These are phyloP conservation scores for Leuciscus waleckii DNA, from an alignment of 2,797 vertebrate species.

Conservation along the genomic window DNA sequence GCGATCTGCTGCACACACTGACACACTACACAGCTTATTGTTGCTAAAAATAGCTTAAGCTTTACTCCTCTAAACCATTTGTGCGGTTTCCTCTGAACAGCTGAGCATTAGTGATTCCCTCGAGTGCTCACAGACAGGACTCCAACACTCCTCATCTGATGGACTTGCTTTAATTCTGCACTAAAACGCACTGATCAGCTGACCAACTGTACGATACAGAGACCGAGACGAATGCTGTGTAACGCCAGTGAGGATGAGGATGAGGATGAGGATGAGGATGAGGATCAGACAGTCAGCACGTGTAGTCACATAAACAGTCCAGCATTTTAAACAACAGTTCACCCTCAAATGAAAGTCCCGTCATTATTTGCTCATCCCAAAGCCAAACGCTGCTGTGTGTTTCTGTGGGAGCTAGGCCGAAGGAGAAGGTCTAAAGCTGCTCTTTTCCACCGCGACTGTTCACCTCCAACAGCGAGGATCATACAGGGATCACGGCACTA, in stretches of 20 bases:
- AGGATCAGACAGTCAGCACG: too few species aligned
- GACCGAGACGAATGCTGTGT: not conserved
- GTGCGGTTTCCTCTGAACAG: conserved; percentile 10
- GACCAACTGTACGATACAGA: not conserved
- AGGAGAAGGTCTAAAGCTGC: not conserved
- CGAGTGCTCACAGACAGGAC: not conserved
- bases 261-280: too few species aligned
- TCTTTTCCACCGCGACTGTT: not conserved
- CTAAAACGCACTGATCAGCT: not conserved
- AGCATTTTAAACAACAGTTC: too few species aligned
- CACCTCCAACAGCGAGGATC: not conserved
- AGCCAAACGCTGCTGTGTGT: too few species aligned
- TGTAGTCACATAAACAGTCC: too few species aligned
- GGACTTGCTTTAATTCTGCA: conserved; percentile 3
- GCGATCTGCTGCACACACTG: conserved; percentile 47
- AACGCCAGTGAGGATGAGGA: not conserved
- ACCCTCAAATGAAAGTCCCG: too few species aligned
- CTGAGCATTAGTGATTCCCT: conserved; percentile 42
- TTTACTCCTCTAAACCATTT: conserved; percentile 40
- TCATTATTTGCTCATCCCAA: too few species aligned
- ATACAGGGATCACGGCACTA: not conserved
- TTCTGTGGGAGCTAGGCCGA: too few species aligned
- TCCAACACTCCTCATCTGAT: conserved; percentile 2
- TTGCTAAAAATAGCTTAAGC: conserved; percentile 52
- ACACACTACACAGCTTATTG: conserved; percentile 51